phyloP scores from a whole-genome alignment of 2,113 vertebrate genomes.

The Falcunculus frontatus region DNA sequence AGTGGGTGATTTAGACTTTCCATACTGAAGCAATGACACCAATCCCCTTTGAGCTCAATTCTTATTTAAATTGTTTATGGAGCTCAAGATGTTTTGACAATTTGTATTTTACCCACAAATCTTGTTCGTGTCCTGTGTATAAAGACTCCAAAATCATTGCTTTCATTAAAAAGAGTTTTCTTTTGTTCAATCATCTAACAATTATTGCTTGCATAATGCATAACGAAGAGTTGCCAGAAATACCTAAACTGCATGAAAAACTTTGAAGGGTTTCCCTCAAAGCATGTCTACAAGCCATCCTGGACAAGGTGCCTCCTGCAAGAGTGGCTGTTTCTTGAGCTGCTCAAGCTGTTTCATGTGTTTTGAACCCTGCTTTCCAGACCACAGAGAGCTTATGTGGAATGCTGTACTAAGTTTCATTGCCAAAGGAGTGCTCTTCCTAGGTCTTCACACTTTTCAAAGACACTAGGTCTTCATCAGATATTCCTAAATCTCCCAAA shows the following conservation, averaged over 20 bases:
- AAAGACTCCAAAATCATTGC: not conserved
- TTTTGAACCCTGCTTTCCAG: not conserved
- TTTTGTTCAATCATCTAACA: not conserved
- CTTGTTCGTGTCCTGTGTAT: not conserved
- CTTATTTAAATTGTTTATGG: not conserved
- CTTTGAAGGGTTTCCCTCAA: not conserved
- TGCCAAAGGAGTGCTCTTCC: not conserved
- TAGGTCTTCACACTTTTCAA: not conserved
- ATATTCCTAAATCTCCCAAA: not conserved
- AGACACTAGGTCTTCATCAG: not conserved
- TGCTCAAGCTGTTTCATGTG: not conserved
- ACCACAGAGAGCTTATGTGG: not conserved
- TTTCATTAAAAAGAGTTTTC: not conserved
- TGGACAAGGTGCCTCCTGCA: fast-evolving
- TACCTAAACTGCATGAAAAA: not conserved
- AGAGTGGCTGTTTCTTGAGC: not conserved
- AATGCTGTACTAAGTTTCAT: not conserved
- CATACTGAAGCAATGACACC: not conserved
- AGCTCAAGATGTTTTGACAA: not conserved
- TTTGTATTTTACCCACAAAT: not conserved
- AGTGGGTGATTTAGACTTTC: not conserved
- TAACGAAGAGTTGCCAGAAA: not conserved
- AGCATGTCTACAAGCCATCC: not conserved
- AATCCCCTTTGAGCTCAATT: not conserved
- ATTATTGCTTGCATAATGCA: not conserved